Evolutionary conservation across 2,888 invertebrate species (phyloP).

Genomic region (Xylophagus ater): DNA sequence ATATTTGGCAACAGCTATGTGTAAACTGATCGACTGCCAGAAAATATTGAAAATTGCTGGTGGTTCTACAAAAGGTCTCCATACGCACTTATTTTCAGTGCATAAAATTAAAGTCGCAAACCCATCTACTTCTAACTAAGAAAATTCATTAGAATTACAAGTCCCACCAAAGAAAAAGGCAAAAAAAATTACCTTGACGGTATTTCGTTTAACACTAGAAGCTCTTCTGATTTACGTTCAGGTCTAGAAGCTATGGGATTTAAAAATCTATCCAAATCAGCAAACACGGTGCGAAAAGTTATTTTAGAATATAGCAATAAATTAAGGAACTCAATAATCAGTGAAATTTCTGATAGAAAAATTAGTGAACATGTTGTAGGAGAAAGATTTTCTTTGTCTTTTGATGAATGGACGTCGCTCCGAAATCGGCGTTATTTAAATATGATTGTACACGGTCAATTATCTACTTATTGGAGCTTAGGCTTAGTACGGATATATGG

Average conservation of each 20-base stretch:
- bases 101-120: background rate
- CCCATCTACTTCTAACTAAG: background rate
- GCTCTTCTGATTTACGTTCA: slow-evolving; percentile 6
- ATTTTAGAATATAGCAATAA: background rate
- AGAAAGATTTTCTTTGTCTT: slow-evolving; percentile 9
- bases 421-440: slow-evolving; percentile 6
- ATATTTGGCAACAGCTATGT: background rate
- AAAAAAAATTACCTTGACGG: slow-evolving; percentile 3
- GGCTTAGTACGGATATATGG: slow-evolving; percentile 17
- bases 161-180: slow-evolving; percentile 1
- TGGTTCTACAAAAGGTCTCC: background rate
- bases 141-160: slow-evolving; percentile 1
- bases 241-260: background rate
- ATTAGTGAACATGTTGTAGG: slow-evolving; percentile 1
- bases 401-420: slow-evolving; percentile 16
- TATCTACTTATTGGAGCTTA: slow-evolving; percentile 16
- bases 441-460: slow-evolving; percentile 3
- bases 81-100: slow-evolving; percentile 1
- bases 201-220: slow-evolving; percentile 4
- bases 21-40: background rate
- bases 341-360: slow-evolving; percentile 1
- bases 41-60: background rate
- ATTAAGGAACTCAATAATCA: background rate
- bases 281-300: background rate
- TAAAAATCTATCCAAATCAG: slow-evolving; percentile 1